Evolutionary conservation across 2,797 vertebrate genomes (phyloP).

Genomic region (Megaceryle alcyon): DNA sequence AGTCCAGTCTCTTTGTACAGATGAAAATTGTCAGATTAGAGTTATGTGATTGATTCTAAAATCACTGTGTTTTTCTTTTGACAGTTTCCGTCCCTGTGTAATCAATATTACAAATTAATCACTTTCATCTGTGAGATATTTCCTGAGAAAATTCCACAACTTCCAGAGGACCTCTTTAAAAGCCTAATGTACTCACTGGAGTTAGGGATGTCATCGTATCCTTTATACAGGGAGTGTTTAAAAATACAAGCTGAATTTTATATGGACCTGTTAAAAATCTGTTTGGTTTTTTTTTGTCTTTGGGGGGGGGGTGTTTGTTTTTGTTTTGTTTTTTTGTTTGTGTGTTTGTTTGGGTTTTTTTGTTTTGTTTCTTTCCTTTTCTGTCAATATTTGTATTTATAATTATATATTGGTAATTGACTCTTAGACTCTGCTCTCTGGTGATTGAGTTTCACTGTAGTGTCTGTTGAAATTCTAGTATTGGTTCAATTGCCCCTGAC

Average conservation of each 20-base stretch:
- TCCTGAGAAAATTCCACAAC: constrained; percentile 98
- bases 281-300: too few relatives aligned
- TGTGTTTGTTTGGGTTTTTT: too few relatives aligned
- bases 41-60: not conserved
- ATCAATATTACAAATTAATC: constrained; percentile 99
- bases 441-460: not conserved
- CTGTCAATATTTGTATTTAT: not conserved
- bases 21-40: not conserved
- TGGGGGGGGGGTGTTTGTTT: too few relatives aligned
- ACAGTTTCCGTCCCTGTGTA: constrained; percentile 98
- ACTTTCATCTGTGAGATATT: constrained; percentile 99
- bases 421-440: not conserved
- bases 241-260: not conserved
- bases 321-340: too few relatives aligned
- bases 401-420: not conserved
- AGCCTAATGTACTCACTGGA: constrained; percentile 99
- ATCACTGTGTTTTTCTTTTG: constrained; percentile 43
- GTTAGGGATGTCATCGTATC: constrained; percentile 99
- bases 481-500: not conserved
- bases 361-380: not conserved
- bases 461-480: not conserved
- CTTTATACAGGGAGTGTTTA: constrained; percentile 72
- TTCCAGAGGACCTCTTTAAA: constrained; percentile 98
- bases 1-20: not conserved
- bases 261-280: not conserved